Base-by-base conservation (phyloP, 2,888 invertebrate genomes). In the Aleiodes leptofemur region DNA sequence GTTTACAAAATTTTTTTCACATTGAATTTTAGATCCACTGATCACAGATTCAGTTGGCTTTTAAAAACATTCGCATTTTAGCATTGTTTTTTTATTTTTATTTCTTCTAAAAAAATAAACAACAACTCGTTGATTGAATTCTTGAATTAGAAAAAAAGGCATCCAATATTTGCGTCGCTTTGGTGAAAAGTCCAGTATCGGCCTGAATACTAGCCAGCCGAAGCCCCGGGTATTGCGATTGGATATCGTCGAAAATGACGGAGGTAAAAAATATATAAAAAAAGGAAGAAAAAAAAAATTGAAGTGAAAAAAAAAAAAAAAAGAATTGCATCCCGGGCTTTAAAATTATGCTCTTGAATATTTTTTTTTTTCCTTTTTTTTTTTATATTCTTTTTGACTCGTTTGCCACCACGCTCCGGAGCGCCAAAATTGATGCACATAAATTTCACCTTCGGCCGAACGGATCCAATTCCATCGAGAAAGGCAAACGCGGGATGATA, bases 341-440 rank as follows among this genome's bases (percentile, higher is more conserved):
- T 72, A 71, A 66, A 73, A 74, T 74, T 71, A 73, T 66, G 70
- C 69, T 74, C 64, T 71, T 66, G 74, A 66, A 64, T 73, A 53
- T 61, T 61, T 68, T 74, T 76, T 76, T 34, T 34, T 23, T 34
- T 3, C 34, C 4, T 34, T 34, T 34, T 34, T 34, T 34, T 68
- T 66, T 73, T 68, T 55, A 72, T 61, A 23, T 50, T 70, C 38
- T 53, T 51, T 72, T 74, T 61, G 57, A 68, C 69, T 68, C 66
- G 56, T 74, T 71, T 71, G 75, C 71, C 71, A 57, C 57, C 71
- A 53, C 72, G 66, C 72, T 66, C 68, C 64, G 71, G 70, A 75
- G 66, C 72, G 73, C 73, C 78, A 78, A 83, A 82, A 83, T 81
- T 82, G 80, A 86, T 84, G 85, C 85, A 83, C 85, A 86, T 87